Conservation (phyloP, 2,113 vertebrate genomes). For the Phyllostomus discolor region DNA sequence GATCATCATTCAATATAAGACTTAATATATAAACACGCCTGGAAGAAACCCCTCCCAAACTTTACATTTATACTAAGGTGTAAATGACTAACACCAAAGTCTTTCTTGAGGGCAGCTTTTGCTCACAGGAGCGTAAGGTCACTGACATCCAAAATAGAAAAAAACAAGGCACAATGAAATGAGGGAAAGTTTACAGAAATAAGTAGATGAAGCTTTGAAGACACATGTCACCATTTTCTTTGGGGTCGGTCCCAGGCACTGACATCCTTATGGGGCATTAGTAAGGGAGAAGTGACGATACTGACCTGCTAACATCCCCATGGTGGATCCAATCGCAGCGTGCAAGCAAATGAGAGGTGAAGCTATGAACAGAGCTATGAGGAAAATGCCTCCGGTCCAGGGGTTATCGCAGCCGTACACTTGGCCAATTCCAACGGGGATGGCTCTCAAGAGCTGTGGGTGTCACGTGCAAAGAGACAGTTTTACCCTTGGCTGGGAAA, state of each 20-base stretch:
- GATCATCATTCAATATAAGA: not conserved
- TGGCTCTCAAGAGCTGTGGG: constrained; percentile 85
- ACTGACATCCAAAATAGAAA: not conserved
- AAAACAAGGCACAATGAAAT: not conserved
- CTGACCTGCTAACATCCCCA: constrained; percentile 90
- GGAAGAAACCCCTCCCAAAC: not conserved
- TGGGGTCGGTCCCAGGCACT: not conserved
- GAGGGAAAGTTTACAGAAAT: not conserved
- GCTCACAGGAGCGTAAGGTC: not conserved
- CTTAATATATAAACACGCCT: not conserved
- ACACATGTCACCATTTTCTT: not conserved
- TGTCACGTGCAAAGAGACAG: not conserved
- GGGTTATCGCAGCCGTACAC: constrained; percentile 92
- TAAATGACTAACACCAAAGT: not conserved
- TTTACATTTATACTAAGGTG: not conserved
- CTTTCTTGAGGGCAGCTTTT: not conserved
- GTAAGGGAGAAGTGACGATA: not conserved
- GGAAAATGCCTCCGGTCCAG: constrained; percentile 91
- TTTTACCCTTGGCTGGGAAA: not conserved
- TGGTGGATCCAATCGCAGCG: constrained; percentile 86
- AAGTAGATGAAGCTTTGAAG: not conserved
- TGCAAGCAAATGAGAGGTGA: constrained; percentile 90
- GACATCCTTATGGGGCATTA: not conserved
- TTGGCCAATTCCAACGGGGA: constrained; percentile 90
- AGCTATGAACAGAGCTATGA: constrained; percentile 86